Evolutionary conservation across 2,797 vertebrate species (phyloP), one percentile per base, ranked within the genome.

Genomic region (Myotis vivesi): DNA sequence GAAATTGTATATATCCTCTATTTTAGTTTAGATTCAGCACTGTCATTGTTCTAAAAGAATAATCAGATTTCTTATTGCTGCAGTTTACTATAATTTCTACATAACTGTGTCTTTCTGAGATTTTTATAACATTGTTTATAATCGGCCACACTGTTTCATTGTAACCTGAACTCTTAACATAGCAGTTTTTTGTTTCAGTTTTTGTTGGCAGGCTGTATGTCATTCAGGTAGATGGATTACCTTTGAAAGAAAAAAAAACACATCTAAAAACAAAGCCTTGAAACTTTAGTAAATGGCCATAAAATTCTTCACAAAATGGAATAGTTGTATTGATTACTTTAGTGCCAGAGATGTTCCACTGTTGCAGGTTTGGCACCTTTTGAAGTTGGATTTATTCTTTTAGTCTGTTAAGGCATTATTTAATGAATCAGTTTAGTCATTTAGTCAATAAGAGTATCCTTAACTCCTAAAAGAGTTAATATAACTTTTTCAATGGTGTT

Each of bases 371-470:
- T 94, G 84, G 62, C 89, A 87, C 4, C n/a, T 72, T 90, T 94
- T 96, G 90, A 97, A 94, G 92, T 77, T 96, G 33, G 64, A 88
- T 92, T 86, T 95, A 90, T 53, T 95, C 64, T 94, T 92, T 89
- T 38, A 38, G 88, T 51, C 69, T 93, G 73, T 80, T 95, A 95
- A 94, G 86, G 13, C 23, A 46, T 6, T 76, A 77, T 94, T 97
- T 95, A 96, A 95, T 91, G 85, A 97, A 94, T 92, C 82, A 81
- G 12, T 91, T 73, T 36, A 72, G 72, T 92, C 88, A 89, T 81
- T 95, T 96, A 95, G 85, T 92, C 85, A 95, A 88, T 93, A 94
- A 59, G 44, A 53, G 28, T 72, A 86, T 73, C 20, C 68, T 89
- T 91, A 44, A 25, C 22, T 94, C 41, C 57, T 88, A 73, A 95